Base-by-base conservation (phyloP, 2,113 vertebrate genomes). In the Tetraodon nigroviridis region DNA sequence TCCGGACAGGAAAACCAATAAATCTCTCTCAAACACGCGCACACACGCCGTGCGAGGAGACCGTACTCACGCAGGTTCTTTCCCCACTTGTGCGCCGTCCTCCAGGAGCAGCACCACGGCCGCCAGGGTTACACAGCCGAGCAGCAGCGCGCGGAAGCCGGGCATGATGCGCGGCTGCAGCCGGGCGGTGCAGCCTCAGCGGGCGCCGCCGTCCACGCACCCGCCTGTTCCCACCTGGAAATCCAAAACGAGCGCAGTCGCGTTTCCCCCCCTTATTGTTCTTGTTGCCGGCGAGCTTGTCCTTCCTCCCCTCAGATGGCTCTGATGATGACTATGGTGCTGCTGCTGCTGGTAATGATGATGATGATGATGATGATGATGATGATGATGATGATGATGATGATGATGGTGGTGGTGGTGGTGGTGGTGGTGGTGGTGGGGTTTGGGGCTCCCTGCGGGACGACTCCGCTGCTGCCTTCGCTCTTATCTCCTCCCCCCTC, bases 1-100 rank as follows among this genome's bases (percentile, higher is more conserved):
- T 47, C 42, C 22, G 19, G 67, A 17, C 24, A 27, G 24, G 24
- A 18, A 63, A 64, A 69, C 73, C 58, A 84, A 68, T 61, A 45
- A 60, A 67, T 17, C 13, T 42, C 53, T 3, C 66, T 17, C 14
- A 40, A 14, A 15, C 52, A 0, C 21, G 4, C 58, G 17, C n/a
- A n/a, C n/a, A n/a, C 22, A 40, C 22, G 17, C 17, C 37, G 19
- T 20, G 57, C 27, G 17, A n/a, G 51, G 52, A n/a, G 19, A 42
- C 22, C n/a, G 11, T 69, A 87, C 89, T 93, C 87, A 96, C 94
- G 92, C 90, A 80, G 89, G 89, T 81, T 93, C 92, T 84, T 93
- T 88, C 69, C 94, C 91, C 78, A 97, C 92, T 92, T 95, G 89
- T 61, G 94, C 91, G 64, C 95, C 91, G 88, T 96, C 93, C 2